Percentiles rank a stretch among this genome's conserved stretches.
These are phyloP conservation scores for Physeter macrocephalus DNA, from an alignment of 2,113 vertebrate species.

Conservation along the genomic window DNA sequence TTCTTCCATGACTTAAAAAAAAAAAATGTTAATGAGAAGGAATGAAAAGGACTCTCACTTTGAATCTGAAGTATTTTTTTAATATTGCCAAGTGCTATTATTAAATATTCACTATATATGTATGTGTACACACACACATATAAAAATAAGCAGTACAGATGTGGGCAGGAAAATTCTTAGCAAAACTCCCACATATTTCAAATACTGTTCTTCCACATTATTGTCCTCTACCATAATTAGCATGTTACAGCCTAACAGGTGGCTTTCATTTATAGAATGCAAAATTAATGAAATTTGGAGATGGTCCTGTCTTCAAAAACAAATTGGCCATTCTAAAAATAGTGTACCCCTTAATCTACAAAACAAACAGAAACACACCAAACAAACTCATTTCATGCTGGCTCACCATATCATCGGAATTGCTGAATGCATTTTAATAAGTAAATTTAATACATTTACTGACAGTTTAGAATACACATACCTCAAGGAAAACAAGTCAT, in stretches of 20 bases:
- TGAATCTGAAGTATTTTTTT: constrained; percentile 58
- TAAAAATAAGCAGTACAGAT: constrained; percentile 71
- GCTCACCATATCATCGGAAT: background rate
- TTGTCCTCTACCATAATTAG: constrained; percentile 75
- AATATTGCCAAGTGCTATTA: constrained; percentile 29
- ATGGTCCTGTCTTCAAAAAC: constrained; percentile 44
- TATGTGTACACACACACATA: constrained; percentile 22
- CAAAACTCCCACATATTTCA: constrained; percentile 72
- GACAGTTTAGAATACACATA: background rate
- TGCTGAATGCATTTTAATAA: constrained; percentile 20
- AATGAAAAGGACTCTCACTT: background rate
- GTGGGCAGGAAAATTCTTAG: constrained; percentile 71
- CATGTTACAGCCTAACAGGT: constrained; percentile 76
- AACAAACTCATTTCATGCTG: background rate
- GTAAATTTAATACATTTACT: background rate
- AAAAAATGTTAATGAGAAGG: background rate
- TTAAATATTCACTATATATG: constrained; percentile 55
- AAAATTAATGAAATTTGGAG: constrained; percentile 78
- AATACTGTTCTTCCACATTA: constrained; percentile 74
- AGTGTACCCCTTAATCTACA: constrained; percentile 17
- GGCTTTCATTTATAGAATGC: constrained; percentile 76
- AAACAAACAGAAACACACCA: constrained; percentile 3
- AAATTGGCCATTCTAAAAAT: constrained; percentile 52
- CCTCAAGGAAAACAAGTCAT: constrained; percentile 42
- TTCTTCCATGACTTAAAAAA: background rate